Percentiles rank a stretch among this genome's conserved stretches.
Conservation (phyloP, 2,888 invertebrate genomes). For the Petrolisthes cinctipes region DNA sequence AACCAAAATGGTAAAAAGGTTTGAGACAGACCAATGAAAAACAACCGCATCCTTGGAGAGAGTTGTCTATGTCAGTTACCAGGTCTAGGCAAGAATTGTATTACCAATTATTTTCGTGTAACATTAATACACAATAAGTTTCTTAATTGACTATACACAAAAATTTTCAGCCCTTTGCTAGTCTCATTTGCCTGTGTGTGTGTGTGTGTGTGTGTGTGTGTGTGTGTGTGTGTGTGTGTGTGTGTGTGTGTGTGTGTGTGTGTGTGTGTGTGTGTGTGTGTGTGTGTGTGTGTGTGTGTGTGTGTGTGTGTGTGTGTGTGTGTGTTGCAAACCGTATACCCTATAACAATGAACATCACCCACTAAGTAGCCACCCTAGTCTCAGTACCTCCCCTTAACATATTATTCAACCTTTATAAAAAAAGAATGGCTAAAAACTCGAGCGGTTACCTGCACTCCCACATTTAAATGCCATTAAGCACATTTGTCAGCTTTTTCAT, state of each 20-base stretch:
- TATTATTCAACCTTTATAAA: neutral
- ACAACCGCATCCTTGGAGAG: too few relatives aligned
- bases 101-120: too few relatives aligned
- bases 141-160: too few relatives aligned
- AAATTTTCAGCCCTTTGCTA: neutral
- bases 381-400: neutral
- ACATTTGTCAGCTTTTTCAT: conserved; percentile 4
- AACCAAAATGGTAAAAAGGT: too few relatives aligned
- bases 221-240: conserved; percentile 1
- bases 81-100: too few relatives aligned
- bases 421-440: neutral
- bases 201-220: conserved; percentile 15
- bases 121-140: too few relatives aligned
- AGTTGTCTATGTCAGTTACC: too few relatives aligned
- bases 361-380: conserved; percentile 1
- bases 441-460: neutral
- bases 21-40: too few relatives aligned
- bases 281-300: conserved; percentile 1
- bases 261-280: conserved; percentile 1
- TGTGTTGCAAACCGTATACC: neutral
- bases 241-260: conserved; percentile 1
- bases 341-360: neutral
- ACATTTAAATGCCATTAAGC: conserved; percentile 15
- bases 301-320: conserved; percentile 1
- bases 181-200: neutral